phyloP scores from a whole-genome alignment of 2,113 vertebrate species.

The Ahaetulla prasina region DNA sequence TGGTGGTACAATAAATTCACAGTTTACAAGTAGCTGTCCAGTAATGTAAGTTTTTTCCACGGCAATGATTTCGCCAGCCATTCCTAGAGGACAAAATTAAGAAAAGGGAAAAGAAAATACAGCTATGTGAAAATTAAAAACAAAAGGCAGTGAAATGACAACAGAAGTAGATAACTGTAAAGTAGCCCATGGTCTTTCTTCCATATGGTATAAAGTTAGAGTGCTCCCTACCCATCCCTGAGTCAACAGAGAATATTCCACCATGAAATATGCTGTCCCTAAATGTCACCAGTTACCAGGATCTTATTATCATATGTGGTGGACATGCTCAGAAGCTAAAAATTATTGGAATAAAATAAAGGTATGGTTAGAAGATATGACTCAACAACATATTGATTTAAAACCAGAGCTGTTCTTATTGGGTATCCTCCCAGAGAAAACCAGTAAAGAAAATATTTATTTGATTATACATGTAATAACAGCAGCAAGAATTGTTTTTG shows the following conservation, averaged over 20 bases:
- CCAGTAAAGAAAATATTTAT: too few relatives aligned
- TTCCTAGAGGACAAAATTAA: not conserved
- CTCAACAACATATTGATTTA: too few relatives aligned
- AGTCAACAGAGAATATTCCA: not conserved
- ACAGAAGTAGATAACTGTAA: not conserved
- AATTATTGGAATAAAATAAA: too few relatives aligned
- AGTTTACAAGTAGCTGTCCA: not conserved
- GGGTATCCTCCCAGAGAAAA: too few relatives aligned
- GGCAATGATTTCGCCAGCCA: conserved; percentile 8
- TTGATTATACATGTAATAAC: too few relatives aligned
- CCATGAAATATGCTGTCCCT: not conserved
- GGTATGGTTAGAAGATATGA: too few relatives aligned
- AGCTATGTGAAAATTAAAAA: not conserved
- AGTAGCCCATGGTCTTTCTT: not conserved
- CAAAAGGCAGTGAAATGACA: not conserved
- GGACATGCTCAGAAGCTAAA: too few relatives aligned
- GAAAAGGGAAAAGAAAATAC: not conserved
- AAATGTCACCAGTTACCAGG: too few relatives aligned
- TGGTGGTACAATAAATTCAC: not conserved
- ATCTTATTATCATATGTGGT: too few relatives aligned
- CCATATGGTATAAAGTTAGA: not conserved
- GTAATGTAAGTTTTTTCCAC: not conserved
- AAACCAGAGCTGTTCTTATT: too few relatives aligned
- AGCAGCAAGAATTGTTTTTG: too few relatives aligned
- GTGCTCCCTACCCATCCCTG: not conserved